Evolutionary conservation across 2,113 vertebrate genomes (phyloP).

Genomic region (Protobothrops flavoviridis): DNA sequence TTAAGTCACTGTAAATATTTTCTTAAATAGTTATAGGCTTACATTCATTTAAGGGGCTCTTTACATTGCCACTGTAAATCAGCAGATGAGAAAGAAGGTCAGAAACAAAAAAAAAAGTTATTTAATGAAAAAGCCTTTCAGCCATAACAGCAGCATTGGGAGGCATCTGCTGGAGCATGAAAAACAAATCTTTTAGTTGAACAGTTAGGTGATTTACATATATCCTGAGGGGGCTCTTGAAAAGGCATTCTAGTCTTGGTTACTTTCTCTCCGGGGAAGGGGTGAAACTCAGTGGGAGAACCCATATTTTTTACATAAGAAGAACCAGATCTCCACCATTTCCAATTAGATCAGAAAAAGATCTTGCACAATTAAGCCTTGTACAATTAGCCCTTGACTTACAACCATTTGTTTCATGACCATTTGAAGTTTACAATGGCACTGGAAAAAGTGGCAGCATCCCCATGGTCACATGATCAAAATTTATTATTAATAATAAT

Average conservation of each 20-base stretch:
- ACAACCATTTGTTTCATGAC: neutral
- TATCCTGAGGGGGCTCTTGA: neutral
- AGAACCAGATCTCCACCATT: neutral
- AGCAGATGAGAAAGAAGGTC: slow-evolving; percentile 19
- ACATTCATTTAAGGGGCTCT: slow-evolving; percentile 24
- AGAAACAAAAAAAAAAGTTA: slow-evolving; percentile 17
- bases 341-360: neutral
- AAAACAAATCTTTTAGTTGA: slow-evolving; percentile 12
- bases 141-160: slow-evolving; percentile 1
- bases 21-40: slow-evolving; percentile 29
- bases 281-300: neutral
- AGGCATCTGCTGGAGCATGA: neutral
- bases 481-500: no score
- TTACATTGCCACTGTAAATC: slow-evolving; percentile 29
- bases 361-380: neutral
- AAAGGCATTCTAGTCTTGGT: neutral
- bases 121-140: slow-evolving; percentile 24
- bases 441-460: neutral
- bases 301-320: neutral
- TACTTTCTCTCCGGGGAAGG: neutral
- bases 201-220: slow-evolving; percentile 6
- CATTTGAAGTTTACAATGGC: neutral
- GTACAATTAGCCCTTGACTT: neutral
- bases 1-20: slow-evolving; percentile 31
- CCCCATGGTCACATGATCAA: no score